Conservation (phyloP, 2,888 invertebrate genomes). For the Seira musarum region DNA sequence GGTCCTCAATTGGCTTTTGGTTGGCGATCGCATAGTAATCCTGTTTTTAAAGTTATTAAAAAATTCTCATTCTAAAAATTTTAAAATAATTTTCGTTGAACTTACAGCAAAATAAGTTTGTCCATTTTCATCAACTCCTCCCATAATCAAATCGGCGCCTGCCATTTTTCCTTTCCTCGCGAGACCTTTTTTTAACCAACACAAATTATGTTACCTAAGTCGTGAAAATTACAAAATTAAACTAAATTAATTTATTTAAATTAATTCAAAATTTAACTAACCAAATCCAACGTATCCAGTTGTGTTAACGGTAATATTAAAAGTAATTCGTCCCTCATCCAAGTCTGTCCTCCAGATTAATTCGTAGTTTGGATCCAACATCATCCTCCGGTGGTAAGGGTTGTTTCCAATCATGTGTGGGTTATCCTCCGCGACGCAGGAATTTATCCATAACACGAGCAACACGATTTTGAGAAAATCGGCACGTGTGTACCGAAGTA, state of each 20-base stretch:
- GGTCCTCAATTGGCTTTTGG: not conserved
- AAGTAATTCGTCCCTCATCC: not conserved
- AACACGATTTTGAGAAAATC: too few species aligned
- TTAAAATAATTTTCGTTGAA: too few species aligned
- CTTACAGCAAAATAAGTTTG: constrained; percentile 31
- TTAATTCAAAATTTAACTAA: too few species aligned
- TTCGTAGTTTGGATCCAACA: constrained; percentile 14
- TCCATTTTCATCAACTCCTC: constrained; percentile 28
- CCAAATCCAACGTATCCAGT: constrained; percentile 26
- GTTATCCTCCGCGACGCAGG: not conserved
- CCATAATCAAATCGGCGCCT: constrained; percentile 16
- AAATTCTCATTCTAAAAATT: too few species aligned
- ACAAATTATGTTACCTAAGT: too few species aligned
- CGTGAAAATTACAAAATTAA: too few species aligned
- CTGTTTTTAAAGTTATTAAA: not conserved
- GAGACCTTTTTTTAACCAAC: too few species aligned
- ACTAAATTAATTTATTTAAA: too few species aligned
- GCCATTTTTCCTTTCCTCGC: constrained; percentile 35
- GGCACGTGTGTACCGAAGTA: too few species aligned
- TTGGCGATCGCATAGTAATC: constrained; percentile 11
- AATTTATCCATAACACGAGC: too few species aligned
- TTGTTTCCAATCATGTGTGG: constrained; percentile 11
- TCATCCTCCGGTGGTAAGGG: constrained; percentile 10
- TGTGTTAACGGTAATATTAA: constrained; percentile 11
- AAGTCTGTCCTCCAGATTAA: too few species aligned